A percentile compares a stretch with the other conserved stretches of the same genome.
Conservation (phyloP, 2,888 invertebrate genomes). For the Acholoe squamosa region DNA sequence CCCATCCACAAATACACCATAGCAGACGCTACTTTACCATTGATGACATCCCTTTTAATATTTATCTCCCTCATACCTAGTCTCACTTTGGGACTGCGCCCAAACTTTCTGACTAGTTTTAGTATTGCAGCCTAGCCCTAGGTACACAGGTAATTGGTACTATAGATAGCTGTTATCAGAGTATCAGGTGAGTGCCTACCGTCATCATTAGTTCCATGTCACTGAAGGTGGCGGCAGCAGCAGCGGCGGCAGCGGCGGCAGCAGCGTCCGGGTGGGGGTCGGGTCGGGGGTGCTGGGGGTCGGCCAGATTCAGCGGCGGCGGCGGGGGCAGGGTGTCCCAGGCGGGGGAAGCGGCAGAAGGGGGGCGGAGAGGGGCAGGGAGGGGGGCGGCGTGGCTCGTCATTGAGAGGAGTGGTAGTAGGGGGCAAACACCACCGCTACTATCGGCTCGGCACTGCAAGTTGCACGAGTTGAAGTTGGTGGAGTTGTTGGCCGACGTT, state of each 20-base stretch:
- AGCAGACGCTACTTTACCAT: no score
- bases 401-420: neutral
- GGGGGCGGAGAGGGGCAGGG: neutral
- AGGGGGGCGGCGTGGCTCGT: neutral
- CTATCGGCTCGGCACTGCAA: neutral
- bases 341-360: neutral
- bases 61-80: no score
- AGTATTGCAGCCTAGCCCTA: no score
- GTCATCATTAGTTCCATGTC: slow-evolving; percentile 1
- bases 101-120: no score
- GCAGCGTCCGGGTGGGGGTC: neutral
- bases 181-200: neutral
- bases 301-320: slow-evolving; percentile 9
- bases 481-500: neutral
- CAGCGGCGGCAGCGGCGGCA: neutral
- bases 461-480: neutral
- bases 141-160: no score
- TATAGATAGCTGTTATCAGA: no score
- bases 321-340: neutral
- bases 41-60: no score
- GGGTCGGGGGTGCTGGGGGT: neutral
- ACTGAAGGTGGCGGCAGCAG: neutral
- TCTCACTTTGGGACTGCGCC: no score
- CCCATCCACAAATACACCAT: no score
- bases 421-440: neutral